Percentiles rank a stretch among this genome's conserved stretches.
These are phyloP conservation scores for Porites australiensis DNA, from an alignment of 64 coral and sea anemone species.

Conservation along the genomic window DNA sequence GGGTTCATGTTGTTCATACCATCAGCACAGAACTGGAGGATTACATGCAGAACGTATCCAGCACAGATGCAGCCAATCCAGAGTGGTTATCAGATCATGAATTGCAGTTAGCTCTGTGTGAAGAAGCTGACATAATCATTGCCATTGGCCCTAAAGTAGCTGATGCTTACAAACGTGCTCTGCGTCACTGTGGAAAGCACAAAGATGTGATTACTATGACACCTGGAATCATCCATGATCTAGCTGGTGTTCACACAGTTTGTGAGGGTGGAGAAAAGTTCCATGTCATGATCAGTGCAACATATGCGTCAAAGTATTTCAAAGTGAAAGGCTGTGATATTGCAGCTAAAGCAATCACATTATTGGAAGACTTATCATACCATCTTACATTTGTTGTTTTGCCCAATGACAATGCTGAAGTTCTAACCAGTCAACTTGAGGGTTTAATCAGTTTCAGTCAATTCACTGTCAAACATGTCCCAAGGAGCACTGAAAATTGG, in stretches of 20 bases:
- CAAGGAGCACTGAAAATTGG: not conserved
- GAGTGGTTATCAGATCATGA: not conserved
- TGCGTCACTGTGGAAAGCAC: not conserved
- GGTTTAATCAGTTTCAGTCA: not conserved
- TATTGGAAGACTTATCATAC: not conserved
- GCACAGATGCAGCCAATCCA: too few relatives aligned
- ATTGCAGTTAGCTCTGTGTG: not conserved
- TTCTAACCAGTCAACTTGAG: not conserved
- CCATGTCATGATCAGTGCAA: not conserved
- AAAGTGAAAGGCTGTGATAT: conserved; percentile 27
- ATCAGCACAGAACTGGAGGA: not conserved
- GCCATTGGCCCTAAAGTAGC: conserved; percentile 33
- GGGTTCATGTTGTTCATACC: conserved; percentile 28
- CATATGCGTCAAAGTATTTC: not conserved
- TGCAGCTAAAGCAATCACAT: not conserved
- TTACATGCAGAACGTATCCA: not conserved
- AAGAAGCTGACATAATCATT: not conserved
- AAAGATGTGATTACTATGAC: conserved; percentile 13
- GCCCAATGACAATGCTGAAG: not conserved
- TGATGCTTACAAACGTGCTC: not conserved
- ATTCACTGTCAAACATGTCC: not conserved
- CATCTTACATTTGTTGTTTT: not conserved
- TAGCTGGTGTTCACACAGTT: not conserved
- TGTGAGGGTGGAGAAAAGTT: not conserved
- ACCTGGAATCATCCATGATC: not conserved